These are phyloP conservation scores for Choreutis nemorana DNA, from an alignment of 2,888 invertebrate species.

Conservation along the genomic window DNA sequence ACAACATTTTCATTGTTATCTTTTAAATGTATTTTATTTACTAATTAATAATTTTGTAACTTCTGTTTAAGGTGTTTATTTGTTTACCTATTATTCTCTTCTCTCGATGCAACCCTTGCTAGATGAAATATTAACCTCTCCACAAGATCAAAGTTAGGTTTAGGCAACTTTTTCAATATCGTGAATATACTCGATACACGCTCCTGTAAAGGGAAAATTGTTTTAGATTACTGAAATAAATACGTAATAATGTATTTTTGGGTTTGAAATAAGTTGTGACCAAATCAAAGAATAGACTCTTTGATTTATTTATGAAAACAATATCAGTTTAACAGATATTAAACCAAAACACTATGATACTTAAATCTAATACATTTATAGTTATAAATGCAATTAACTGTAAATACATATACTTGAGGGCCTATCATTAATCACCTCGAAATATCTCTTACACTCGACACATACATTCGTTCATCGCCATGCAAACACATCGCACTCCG, in stretches of 20 bases:
- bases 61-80: background rate
- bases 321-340: too few species aligned
- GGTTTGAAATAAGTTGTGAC: too few species aligned
- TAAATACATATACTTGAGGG: too few species aligned
- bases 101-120: constrained; percentile 86
- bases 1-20: background rate
- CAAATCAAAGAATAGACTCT: too few species aligned
- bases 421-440: too few species aligned
- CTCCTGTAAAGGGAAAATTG: constrained; percentile 56
- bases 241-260: background rate
- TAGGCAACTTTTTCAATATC: constrained; percentile 88
- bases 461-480: too few species aligned
- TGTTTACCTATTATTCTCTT: constrained; percentile 75
- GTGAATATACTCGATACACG: constrained; percentile 85
- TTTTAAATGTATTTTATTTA: background rate
- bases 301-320: too few species aligned
- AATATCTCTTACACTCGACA: too few species aligned
- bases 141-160: constrained; percentile 88
- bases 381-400: too few species aligned
- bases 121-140: constrained; percentile 93
- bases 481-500: too few species aligned
- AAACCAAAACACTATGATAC: too few species aligned
- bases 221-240: background rate
- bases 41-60: background rate
- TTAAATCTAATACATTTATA: too few species aligned